Percentiles rank a stretch among this genome's conserved stretches.
Conservation (phyloP, 2,113 vertebrate species). For the Recurvirostra avosetta region DNA sequence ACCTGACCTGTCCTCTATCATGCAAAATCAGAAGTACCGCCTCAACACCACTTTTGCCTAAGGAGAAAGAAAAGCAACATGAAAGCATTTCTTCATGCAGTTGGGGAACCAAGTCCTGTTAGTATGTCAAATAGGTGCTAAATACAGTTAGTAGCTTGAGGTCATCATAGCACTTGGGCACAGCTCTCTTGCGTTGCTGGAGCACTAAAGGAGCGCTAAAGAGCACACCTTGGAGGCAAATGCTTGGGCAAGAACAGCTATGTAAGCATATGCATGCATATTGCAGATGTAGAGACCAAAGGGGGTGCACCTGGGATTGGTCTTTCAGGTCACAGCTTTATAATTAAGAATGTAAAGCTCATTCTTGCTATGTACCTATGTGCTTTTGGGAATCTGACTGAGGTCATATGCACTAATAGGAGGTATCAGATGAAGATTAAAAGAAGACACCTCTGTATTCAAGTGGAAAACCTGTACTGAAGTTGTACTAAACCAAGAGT, state of each 20-base stretch:
- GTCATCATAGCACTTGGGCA: neutral
- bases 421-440: neutral
- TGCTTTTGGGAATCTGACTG: neutral
- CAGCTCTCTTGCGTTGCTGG: neutral
- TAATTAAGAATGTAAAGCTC: neutral
- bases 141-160: neutral
- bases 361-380: neutral
- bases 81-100: neutral
- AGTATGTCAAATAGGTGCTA: neutral
- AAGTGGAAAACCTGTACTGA: neutral
- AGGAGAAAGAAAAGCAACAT: neutral
- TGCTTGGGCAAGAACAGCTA: neutral
- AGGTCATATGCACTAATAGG: neutral
- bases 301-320: accelerated
- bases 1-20: neutral
- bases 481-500: neutral
- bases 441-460: neutral
- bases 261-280: neutral
- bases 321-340: neutral
- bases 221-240: neutral
- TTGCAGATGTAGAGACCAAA: neutral
- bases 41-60: neutral
- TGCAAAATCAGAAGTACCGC: neutral
- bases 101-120: neutral
- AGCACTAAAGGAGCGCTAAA: neutral